These are phyloP conservation scores for Melanotaenia nigrans DNA, from an alignment of 2,797 vertebrate genomes.

Conservation along the genomic window DNA sequence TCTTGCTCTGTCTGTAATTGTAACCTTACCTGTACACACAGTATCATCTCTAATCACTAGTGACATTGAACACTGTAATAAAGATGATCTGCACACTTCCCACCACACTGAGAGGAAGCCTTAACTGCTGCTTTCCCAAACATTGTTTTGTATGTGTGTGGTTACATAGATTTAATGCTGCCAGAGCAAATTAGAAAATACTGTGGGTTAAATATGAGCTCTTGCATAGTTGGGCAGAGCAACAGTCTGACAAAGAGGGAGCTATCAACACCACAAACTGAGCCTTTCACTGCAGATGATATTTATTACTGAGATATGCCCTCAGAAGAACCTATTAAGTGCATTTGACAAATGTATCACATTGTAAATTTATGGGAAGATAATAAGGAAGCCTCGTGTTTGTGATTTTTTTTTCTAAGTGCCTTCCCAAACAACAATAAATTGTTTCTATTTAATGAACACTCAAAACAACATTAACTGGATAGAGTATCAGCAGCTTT, in stretches of 20 bases:
- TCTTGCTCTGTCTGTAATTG: conserved; percentile 13
- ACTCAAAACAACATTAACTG: not conserved
- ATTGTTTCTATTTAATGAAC: not conserved
- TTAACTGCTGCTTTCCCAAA: conserved; percentile 10
- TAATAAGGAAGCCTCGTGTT: not conserved
- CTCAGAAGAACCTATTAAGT: conserved; percentile 1
- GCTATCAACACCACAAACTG: conserved; percentile 4
- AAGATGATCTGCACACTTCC: conserved; percentile 15
- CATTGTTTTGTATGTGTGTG: conserved; percentile 12
- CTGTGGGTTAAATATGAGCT: not conserved
- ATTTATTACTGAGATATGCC: not conserved
- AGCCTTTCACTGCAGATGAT: not conserved
- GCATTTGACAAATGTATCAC: conserved; percentile 25
- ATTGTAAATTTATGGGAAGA: conserved; percentile 6
- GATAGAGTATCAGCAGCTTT: not conserved
- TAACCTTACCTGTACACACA: conserved; percentile 6
- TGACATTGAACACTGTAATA: conserved; percentile 21
- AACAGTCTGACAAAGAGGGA: conserved; percentile 17
- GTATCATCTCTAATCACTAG: conserved; percentile 21
- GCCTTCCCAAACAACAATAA: conserved; percentile 44
- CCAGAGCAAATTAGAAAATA: not conserved
- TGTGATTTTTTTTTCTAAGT: conserved; percentile 21
- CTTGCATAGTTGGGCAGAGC: not conserved
- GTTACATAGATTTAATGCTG: conserved; percentile 11
- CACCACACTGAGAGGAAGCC: conserved; percentile 8